Percentiles rank a stretch among this genome's conserved stretches.
phyloP scores from a whole-genome alignment of 2,797 vertebrate genomes.

The Enteromius anoplus region DNA sequence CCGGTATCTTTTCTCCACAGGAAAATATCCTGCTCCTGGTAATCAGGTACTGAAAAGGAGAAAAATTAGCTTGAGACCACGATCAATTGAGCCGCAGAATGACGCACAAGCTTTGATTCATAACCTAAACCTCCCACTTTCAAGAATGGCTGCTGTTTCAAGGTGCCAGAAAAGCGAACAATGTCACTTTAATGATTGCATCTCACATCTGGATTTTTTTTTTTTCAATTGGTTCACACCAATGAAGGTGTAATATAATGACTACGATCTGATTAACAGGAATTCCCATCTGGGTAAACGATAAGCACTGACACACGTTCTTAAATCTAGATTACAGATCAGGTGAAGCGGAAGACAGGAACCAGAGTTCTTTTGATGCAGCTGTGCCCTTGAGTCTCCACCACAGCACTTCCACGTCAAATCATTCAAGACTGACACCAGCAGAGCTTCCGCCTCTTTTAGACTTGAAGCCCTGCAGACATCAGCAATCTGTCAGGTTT shows the following conservation, averaged over 20 bases:
- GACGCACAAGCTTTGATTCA: slow-evolving; percentile 51
- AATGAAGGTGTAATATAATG: slow-evolving; percentile 17
- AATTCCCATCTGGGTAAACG: neutral
- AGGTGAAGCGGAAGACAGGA: slow-evolving; percentile 22
- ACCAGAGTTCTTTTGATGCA: slow-evolving; percentile 31
- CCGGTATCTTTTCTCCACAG: slow-evolving; percentile 99
- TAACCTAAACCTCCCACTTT: slow-evolving; percentile 23
- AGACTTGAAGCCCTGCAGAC: slow-evolving; percentile 27
- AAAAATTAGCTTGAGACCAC: slow-evolving; percentile 42
- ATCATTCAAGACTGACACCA: slow-evolving; percentile 32
- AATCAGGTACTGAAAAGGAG: slow-evolving; percentile 90
- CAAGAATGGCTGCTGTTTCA: slow-evolving; percentile 35
- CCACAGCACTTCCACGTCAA: slow-evolving; percentile 40
- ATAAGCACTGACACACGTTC: slow-evolving; percentile 8
- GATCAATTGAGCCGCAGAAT: slow-evolving; percentile 54
- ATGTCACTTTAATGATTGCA: slow-evolving; percentile 25
- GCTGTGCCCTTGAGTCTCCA: slow-evolving; percentile 26
- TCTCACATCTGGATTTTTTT: slow-evolving; percentile 37
- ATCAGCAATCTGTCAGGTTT: slow-evolving; percentile 44
- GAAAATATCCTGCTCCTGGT: slow-evolving; percentile 99
- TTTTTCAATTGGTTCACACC: slow-evolving; percentile 28
- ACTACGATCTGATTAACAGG: slow-evolving; percentile 1
- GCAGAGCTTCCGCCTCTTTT: slow-evolving; percentile 15
- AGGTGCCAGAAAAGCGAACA: slow-evolving; percentile 24
- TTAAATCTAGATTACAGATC: slow-evolving; percentile 27